Conservation (phyloP, 1,140 invertebrate genomes). For the Watersipora subatra region DNA sequence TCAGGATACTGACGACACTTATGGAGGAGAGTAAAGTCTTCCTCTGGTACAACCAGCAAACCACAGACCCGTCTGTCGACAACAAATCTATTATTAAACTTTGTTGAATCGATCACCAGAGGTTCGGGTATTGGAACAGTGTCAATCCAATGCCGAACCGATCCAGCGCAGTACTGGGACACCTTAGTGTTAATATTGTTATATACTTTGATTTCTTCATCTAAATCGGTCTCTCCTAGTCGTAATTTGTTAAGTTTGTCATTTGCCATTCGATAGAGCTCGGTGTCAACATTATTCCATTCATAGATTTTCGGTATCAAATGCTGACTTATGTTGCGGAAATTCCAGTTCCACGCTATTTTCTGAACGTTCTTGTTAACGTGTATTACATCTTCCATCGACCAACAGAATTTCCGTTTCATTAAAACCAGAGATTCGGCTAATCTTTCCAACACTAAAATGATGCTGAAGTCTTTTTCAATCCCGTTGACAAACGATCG, state of each 20-base stretch:
- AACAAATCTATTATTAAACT: background rate
- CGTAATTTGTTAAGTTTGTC: background rate
- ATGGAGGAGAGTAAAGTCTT: background rate
- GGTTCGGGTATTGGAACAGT: background rate
- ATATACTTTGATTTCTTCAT: background rate
- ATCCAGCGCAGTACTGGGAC: background rate
- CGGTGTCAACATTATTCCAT: background rate
- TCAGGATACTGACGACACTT: background rate
- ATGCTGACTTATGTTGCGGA: background rate
- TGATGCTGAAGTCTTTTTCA: conserved; percentile 40
- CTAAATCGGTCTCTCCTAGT: background rate
- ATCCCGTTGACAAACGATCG: conserved; percentile 12
- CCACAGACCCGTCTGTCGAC: background rate
- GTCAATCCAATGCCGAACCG: background rate
- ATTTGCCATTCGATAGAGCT: background rate
- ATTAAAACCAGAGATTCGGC: conserved; percentile 44
- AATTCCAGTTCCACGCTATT: background rate
- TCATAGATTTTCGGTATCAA: background rate
- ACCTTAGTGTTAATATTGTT: background rate
- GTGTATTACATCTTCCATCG: conserved; percentile 36
- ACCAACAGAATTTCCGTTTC: conserved; percentile 41
- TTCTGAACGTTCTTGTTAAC: background rate
- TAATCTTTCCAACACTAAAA: conserved; percentile 44
- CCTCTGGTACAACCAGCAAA: background rate
- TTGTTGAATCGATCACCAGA: background rate